Base-by-base conservation (phyloP, 1,140 invertebrate species). In the Bombus waltoni region DNA sequence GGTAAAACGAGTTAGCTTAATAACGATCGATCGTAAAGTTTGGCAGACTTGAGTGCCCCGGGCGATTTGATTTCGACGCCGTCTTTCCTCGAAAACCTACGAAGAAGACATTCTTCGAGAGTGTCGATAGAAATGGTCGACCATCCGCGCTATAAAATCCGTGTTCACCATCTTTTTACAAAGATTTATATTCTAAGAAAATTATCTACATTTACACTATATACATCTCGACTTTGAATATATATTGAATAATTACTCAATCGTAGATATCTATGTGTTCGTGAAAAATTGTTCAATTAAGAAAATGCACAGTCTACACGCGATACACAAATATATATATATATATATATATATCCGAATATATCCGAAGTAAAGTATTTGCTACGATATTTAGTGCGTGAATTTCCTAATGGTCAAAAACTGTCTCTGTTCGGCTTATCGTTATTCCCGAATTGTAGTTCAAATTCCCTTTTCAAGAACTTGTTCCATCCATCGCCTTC, bases 1-100 rank as follows among this genome's bases (percentile, higher is more conserved):
- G 66, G 66, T 35, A 57, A 57, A 72, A 38, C 47, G 65, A 59
- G 47, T 62, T 71, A 62, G 70, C 59, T 82, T 75, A 75, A 82
- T 66, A 82, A 82, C 71, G 40, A 85, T 73, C 38, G n/a, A 81
- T 81, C 40, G 47, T 15, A 42, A 81, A 81, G 42, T 74, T 74
- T 32, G 22, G 73, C 44, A 22, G 44, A 53, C 73, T 53, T 35
- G 38, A 53, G 4, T 32, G 44, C 73, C 73, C n/a, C 1, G 32
- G 18, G 73, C 44, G 47, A 74, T 74, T 74, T 74, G 44, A 74
- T 74, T 74, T 53, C 73, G 44, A 53, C 42, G 22, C 73, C 42
- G 44, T n/a, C 44, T 32, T 32, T 74, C 53, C 73, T 35, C n/a
- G 22, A 5, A 22, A 44, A 25, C 53, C 42, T 35, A 35, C 73